These are phyloP conservation scores for Drosophila setifemur DNA, from an alignment of 1,140 invertebrate species.

Conservation along the genomic window DNA sequence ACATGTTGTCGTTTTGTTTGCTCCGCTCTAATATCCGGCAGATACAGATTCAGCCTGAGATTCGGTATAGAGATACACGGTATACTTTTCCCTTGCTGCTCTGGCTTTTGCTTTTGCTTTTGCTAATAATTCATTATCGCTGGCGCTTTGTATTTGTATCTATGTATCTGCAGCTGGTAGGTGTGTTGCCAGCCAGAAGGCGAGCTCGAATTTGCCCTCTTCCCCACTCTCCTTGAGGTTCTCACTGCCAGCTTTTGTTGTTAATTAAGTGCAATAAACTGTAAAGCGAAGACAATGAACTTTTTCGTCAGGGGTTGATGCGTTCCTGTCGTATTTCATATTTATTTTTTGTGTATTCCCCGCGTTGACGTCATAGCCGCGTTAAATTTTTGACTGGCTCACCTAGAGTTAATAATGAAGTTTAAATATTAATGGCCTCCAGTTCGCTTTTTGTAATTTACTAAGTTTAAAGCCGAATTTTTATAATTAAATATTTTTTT, in stretches of 20 bases:
- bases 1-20: slow-evolving; percentile 47
- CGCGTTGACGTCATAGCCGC: slow-evolving; percentile 17
- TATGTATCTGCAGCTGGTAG: slow-evolving; percentile 37
- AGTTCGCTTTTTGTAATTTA: too few relatives aligned
- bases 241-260: slow-evolving; percentile 14
- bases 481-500: too few relatives aligned
- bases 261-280: slow-evolving; percentile 75
- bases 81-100: slow-evolving; percentile 7
- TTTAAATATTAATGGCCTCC: too few relatives aligned
- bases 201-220: background rate
- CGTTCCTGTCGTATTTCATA: slow-evolving; percentile 20
- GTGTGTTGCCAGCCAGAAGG: slow-evolving; percentile 31
- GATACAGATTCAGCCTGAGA: slow-evolving; percentile 38
- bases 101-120: background rate
- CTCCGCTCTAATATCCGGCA: slow-evolving; percentile 67
- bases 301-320: slow-evolving; percentile 59
- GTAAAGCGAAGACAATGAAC: slow-evolving; percentile 57
- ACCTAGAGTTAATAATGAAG: background rate
- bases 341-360: slow-evolving; percentile 13
- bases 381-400: slow-evolving; percentile 5
- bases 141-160: slow-evolving; percentile 41
- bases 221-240: background rate
- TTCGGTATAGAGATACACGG: slow-evolving; percentile 17
- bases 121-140: slow-evolving; percentile 74
- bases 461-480: too few relatives aligned